These are phyloP conservation scores for Engystomops pustulosus DNA, from an alignment of 2,113 vertebrate species.

Conservation along the genomic window DNA sequence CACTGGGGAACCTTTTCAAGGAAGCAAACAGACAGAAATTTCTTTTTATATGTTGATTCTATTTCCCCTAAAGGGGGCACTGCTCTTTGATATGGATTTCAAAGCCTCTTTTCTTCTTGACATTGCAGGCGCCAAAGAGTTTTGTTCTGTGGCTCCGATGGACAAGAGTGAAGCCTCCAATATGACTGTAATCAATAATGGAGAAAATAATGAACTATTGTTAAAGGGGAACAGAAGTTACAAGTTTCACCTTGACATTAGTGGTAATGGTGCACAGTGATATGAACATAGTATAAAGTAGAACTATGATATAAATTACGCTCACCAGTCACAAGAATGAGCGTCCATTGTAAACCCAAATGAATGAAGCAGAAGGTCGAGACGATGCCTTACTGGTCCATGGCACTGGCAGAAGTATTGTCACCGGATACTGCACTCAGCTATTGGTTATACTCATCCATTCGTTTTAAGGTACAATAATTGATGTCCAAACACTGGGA, in stretches of 20 bases:
- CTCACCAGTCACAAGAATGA: too few relatives aligned
- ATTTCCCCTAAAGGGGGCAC: constrained; percentile 57
- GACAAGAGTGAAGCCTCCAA: constrained; percentile 33
- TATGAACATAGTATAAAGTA: too few relatives aligned
- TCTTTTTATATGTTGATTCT: constrained; percentile 59
- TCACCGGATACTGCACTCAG: too few relatives aligned
- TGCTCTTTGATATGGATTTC: constrained; percentile 56
- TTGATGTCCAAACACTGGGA: too few relatives aligned
- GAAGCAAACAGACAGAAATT: constrained; percentile 49
- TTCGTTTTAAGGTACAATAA: too few relatives aligned
- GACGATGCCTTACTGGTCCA: too few relatives aligned
- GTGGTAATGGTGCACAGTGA: too few relatives aligned
- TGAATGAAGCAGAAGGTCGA: too few relatives aligned
- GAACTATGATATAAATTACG: too few relatives aligned
- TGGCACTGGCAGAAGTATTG: too few relatives aligned
- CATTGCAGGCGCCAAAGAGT: constrained; percentile 40
- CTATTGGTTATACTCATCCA: too few relatives aligned
- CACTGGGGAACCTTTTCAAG: constrained; percentile 53
- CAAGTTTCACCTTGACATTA: neutral
- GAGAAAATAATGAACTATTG: neutral
- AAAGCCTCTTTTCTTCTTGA: constrained; percentile 55
- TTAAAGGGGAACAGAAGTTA: neutral
- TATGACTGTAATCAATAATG: constrained; percentile 2
- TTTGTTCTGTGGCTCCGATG: constrained; percentile 38
- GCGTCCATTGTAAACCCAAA: too few relatives aligned